Conservation (phyloP, 2,113 vertebrate species). For the Myotis brandtii region DNA sequence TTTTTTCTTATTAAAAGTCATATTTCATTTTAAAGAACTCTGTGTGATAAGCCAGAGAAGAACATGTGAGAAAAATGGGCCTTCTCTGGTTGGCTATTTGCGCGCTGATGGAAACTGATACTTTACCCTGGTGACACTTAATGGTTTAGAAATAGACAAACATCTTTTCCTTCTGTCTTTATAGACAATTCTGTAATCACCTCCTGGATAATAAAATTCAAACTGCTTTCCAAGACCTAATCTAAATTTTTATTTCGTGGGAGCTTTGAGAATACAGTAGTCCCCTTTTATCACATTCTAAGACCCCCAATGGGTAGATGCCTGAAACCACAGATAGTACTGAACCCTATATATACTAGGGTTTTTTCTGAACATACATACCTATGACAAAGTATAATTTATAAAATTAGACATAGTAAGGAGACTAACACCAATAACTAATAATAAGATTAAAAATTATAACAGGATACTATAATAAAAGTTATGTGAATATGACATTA, state of each 20-base stretch:
- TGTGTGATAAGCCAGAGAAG: not conserved
- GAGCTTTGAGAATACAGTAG: not conserved
- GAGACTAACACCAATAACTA: not conserved
- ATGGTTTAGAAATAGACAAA: conserved; percentile 45
- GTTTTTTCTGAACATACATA: not conserved
- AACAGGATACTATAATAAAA: not conserved
- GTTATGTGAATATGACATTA: not conserved
- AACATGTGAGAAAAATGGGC: not conserved
- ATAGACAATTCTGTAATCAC: conserved; percentile 53
- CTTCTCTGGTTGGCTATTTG: conserved; percentile 26
- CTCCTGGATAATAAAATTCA: conserved; percentile 63
- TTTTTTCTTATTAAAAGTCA: conserved; percentile 61
- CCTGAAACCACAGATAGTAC: not conserved
- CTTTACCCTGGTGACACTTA: conserved; percentile 9
- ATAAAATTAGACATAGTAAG: not conserved
- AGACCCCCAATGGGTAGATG: not conserved
- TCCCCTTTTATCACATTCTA: not conserved
- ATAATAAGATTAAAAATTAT: not conserved
- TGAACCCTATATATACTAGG: not conserved
- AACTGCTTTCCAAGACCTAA: conserved; percentile 40
- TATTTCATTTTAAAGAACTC: conserved; percentile 67
- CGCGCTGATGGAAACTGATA: conserved; percentile 5
- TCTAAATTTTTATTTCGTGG: conserved; percentile 42
- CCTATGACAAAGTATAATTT: not conserved
- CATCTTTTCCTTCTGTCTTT: conserved; percentile 39